These are phyloP conservation scores for Brachionus angularis DNA, from an alignment of 1,140 invertebrate genomes.

Conservation along the genomic window DNA sequence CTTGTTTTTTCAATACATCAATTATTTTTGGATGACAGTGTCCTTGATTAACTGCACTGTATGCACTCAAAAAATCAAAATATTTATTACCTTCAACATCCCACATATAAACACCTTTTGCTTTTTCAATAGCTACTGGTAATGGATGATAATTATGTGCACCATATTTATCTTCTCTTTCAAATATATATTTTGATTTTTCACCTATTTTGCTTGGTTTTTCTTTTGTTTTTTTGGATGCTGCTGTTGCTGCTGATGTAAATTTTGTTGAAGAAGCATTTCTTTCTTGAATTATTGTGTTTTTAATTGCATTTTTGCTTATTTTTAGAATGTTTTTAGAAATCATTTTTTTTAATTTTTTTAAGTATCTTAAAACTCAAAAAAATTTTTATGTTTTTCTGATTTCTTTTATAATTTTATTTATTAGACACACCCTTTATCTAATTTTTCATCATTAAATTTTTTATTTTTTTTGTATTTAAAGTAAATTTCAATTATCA, in stretches of 20 bases:
- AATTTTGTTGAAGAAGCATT: conserved; percentile 18
- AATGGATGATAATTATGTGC: conserved; percentile 95
- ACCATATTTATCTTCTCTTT: conserved; percentile 77
- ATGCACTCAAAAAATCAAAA: conserved; percentile 91
- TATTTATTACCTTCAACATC: conserved; percentile 91
- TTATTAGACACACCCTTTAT: too few relatives aligned
- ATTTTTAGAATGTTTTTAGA: not conserved
- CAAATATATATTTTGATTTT: conserved; percentile 61
- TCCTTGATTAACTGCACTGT: conserved; percentile 95
- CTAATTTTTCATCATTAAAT: too few relatives aligned
- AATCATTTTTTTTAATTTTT: not conserved
- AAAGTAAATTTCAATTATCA: too few relatives aligned
- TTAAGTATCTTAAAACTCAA: too few relatives aligned
- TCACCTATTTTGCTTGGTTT: conserved; percentile 45
- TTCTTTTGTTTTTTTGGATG: too few relatives aligned
- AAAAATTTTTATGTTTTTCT: too few relatives aligned
- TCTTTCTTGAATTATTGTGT: not conserved
- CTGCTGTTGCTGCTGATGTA: too few relatives aligned
- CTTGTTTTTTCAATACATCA: conserved; percentile 71
- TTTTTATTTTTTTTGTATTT: too few relatives aligned
- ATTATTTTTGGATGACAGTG: conserved; percentile 95
- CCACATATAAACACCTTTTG: conserved; percentile 81
- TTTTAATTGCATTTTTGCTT: not conserved
- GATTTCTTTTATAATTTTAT: too few relatives aligned
- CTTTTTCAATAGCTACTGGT: conserved; percentile 78